Evolutionary conservation across 2,797 vertebrate species (phyloP).

Genomic region (Streptopelia turtur): DNA sequence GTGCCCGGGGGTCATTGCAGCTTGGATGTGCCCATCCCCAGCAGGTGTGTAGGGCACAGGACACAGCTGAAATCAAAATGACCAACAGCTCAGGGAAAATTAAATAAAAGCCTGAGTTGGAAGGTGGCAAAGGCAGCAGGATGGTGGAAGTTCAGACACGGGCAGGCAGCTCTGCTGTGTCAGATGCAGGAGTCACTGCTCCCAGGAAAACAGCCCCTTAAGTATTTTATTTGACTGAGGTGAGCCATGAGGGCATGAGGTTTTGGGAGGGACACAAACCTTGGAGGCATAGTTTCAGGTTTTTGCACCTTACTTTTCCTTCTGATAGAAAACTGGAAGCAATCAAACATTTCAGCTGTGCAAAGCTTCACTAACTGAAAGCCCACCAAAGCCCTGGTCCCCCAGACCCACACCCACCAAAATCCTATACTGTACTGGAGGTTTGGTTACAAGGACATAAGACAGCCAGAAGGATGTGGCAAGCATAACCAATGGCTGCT

Average conservation of each 20-base stretch:
- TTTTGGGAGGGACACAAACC: background rate
- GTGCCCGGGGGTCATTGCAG: fast-evolving
- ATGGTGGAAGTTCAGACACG: background rate
- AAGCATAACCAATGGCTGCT: background rate
- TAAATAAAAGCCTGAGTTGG: background rate
- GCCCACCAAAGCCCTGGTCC: background rate
- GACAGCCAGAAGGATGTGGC: background rate
- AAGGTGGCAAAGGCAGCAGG: background rate
- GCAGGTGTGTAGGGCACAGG: background rate
- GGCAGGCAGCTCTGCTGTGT: background rate
- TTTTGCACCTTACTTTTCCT: background rate
- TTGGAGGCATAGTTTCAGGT: background rate
- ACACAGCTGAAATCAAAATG: background rate
- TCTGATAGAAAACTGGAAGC: background rate
- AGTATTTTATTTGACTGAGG: background rate
- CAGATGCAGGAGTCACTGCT: background rate
- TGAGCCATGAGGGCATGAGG: fast-evolving
- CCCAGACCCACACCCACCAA: background rate
- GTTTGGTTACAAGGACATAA: background rate
- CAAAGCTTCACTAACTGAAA: background rate
- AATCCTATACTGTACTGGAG: background rate
- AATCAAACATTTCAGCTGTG: background rate
- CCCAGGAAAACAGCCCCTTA: fast-evolving
- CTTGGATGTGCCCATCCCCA: background rate
- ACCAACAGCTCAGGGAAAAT: background rate